Evolutionary conservation across 2,888 invertebrate species (phyloP).

Genomic region (Heliconius charithonia): DNA sequence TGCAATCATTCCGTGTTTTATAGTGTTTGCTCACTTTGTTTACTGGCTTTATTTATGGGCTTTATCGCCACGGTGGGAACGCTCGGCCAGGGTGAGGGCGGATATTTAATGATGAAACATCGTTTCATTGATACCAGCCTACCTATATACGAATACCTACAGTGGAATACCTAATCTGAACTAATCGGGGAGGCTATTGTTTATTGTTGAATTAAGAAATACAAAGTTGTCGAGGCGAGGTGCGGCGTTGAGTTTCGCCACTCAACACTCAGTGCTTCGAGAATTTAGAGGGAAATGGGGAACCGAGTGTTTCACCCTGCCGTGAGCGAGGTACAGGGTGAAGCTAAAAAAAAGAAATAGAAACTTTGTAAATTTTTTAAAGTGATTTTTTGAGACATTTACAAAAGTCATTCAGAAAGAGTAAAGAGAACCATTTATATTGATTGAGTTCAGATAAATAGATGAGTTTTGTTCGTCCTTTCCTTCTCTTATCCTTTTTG

Average conservation of each 20-base stretch:
- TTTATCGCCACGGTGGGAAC: slow-evolving; percentile 80
- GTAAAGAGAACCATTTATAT: too few relatives aligned
- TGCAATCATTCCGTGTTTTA: slow-evolving; percentile 84
- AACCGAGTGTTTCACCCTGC: background rate
- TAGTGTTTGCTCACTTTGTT: slow-evolving; percentile 81
- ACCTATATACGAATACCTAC: background rate
- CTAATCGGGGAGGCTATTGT: background rate
- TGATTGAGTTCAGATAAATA: too few relatives aligned
- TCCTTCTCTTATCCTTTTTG: too few relatives aligned
- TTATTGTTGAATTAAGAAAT: background rate
- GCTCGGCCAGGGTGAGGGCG: slow-evolving; percentile 53
- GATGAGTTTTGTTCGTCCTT: too few relatives aligned
- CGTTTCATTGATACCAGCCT: slow-evolving; percentile 35
- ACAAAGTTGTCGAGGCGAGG: background rate
- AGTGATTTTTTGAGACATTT: too few relatives aligned
- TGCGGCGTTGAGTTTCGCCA: too few relatives aligned
- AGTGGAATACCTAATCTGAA: background rate
- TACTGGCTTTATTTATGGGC: slow-evolving; percentile 79
- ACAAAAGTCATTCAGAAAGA: too few relatives aligned
- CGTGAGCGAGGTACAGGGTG: too few relatives aligned
- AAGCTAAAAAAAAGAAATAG: too few relatives aligned
- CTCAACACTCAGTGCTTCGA: too few relatives aligned
- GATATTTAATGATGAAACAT: slow-evolving; percentile 45
- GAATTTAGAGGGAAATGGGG: background rate
- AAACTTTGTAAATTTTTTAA: too few relatives aligned